Percentiles rank a stretch among this genome's conserved stretches.
These are phyloP conservation scores for Mormyrus iriodes DNA, from an alignment of 2,113 vertebrate species.

Conservation along the genomic window DNA sequence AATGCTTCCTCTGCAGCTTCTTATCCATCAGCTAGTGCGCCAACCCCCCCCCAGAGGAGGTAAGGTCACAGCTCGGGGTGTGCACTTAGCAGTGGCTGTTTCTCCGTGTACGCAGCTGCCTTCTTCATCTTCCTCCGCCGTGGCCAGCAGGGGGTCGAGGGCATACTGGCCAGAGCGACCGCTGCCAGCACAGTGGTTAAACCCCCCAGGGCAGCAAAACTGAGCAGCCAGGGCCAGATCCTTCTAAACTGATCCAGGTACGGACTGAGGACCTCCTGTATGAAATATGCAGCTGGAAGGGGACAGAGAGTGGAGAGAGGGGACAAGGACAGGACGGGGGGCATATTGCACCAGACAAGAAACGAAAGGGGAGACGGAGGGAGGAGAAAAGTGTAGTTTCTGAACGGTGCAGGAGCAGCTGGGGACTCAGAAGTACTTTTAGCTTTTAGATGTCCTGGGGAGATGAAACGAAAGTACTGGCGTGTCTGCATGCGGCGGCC, in stretches of 20 bases:
- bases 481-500: not conserved
- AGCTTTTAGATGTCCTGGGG: not conserved
- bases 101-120: not conserved
- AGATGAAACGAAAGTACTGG: not conserved
- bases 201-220: constrained; percentile 56
- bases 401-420: no score
- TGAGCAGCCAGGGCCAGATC: constrained; percentile 65
- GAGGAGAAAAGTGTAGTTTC: not conserved
- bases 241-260: constrained; percentile 61
- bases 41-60: not conserved
- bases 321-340: not conserved
- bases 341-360: no score
- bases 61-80: not conserved
- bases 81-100: not conserved
- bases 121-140: not conserved
- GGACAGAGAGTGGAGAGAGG: not conserved
- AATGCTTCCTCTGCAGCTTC: not conserved
- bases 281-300: constrained; percentile 27
- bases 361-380: not conserved
- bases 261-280: constrained; percentile 48
- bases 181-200: constrained; percentile 28
- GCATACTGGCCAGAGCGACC: not conserved
- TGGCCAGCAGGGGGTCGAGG: not conserved
- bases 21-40: not conserved
- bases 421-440: not conserved